Conservation (phyloP, 2,113 vertebrate genomes). For the Paracanthobrama guichenoti region DNA sequence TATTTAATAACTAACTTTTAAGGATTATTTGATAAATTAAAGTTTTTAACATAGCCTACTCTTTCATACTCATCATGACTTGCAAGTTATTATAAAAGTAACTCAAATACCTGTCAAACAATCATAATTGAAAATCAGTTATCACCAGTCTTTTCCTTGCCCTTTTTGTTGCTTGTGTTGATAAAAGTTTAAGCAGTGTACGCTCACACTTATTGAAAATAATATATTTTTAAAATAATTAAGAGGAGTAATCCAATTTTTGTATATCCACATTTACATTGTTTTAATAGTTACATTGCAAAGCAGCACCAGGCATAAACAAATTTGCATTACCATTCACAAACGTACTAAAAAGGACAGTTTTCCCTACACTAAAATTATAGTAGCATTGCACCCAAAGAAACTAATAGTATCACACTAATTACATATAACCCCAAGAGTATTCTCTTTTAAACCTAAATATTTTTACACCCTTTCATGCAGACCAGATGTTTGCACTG, state of each 20-base stretch:
- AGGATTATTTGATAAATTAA: not conserved
- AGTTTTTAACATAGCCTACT: too few relatives aligned
- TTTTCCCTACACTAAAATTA: too few relatives aligned
- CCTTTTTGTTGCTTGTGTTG: not conserved
- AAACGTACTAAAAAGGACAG: not conserved
- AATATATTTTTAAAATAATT: too few relatives aligned
- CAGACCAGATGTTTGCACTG: not conserved
- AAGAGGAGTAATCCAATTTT: too few relatives aligned
- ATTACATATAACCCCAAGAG: too few relatives aligned
- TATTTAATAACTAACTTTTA: not conserved
- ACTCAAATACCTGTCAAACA: not conserved
- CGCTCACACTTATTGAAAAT: too few relatives aligned
- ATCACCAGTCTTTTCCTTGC: not conserved
- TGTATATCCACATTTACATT: not conserved
- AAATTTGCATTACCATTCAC: not conserved
- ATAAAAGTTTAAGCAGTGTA: not conserved
- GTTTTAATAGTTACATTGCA: slow-evolving; percentile 4
- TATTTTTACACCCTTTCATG: too few relatives aligned
- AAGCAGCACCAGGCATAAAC: not conserved
- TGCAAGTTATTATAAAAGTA: not conserved
- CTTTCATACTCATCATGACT: not conserved
- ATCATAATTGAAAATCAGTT: not conserved
- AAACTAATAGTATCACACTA: too few relatives aligned
- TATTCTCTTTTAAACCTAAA: not conserved
- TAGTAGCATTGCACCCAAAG: too few relatives aligned